Evolutionary conservation across 1,140 invertebrate species (phyloP), one percentile per base, ranked within the genome.

Genomic region (Drosophila albomicans): DNA sequence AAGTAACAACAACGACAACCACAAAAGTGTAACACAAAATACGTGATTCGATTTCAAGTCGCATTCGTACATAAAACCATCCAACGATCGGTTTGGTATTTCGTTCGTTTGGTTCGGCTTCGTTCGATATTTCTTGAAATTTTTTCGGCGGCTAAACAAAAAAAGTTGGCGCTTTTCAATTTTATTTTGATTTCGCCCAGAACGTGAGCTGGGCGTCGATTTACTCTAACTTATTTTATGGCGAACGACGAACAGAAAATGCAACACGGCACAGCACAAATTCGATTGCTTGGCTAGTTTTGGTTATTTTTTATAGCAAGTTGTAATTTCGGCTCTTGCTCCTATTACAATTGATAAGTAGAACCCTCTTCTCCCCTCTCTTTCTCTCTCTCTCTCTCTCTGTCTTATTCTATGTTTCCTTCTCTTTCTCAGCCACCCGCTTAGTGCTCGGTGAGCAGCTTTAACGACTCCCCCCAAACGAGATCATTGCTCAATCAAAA

Each of bases 1-100:
- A 41, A 28, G n/a, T n/a, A 49, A n/a, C 62, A 28, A 70, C 81
- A 38, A 38, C 35, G 10, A 38, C 35, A 38, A 38, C 8, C 35
- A 77, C 64, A 81, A 78, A 89, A 89, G 68, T 89, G 81, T 89
- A 89, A 89, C 85, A 89, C 85, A 89, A 89, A 89, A 89, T 89
- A 88, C 85, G 85, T 89, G 85, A 89, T 61, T 89, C 81, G 85
- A 85, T 81, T 84, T 69, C 71, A 51, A 81, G 20, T 65, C 15
- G 45, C 3, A 66, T n/a, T 38, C 30, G 49, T 46, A 59, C 73
- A 76, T 62, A 72, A 51, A 46, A 58, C 65, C 66, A 78, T 78
- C 74, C 67, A 61, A 67, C 58, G 15, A 57, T 52, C 15, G 52
- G 45, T 25, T 20, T 62, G 65, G 16, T 67, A 28, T 41, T 65